Percentiles rank a stretch among this genome's conserved stretches.
phyloP scores from a whole-genome alignment of 1,140 invertebrate genomes.

The Brachionus sp. region DNA sequence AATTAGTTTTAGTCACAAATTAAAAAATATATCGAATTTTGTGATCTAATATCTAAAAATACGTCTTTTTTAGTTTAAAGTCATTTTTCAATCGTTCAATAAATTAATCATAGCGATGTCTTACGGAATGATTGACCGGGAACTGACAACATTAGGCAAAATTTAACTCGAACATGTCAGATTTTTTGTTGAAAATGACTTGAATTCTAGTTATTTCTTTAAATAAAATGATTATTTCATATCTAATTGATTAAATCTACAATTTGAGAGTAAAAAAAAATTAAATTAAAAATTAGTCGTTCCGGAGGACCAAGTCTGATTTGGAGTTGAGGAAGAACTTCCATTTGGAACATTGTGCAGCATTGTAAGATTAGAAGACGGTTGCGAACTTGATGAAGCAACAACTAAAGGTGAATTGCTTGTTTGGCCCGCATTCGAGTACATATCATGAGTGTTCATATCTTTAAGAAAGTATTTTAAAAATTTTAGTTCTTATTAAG shows the following conservation, averaged over 20 bases:
- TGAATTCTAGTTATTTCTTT: background rate
- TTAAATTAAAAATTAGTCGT: slow-evolving; percentile 21
- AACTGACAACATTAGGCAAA: background rate
- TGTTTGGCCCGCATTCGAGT: background rate
- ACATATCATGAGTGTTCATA: slow-evolving; percentile 27
- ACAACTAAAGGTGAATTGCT: background rate
- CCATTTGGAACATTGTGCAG: slow-evolving; percentile 6
- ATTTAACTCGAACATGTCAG: background rate
- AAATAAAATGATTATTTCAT: background rate
- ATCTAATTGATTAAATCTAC: background rate
- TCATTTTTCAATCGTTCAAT: background rate
- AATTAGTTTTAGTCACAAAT: too few species aligned
- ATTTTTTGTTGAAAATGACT: background rate
- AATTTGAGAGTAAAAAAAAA: background rate
- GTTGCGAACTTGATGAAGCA: background rate
- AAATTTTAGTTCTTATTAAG: background rate
- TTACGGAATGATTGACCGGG: background rate
- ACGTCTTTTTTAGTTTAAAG: background rate
- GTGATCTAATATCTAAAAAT: background rate
- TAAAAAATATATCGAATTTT: too few species aligned
- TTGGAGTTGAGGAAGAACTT: background rate
- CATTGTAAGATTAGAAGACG: slow-evolving; percentile 5
- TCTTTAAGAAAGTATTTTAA: background rate
- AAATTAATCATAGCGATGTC: background rate
- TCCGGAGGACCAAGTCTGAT: background rate